A percentile compares a stretch with the other conserved stretches of the same genome.
These are phyloP conservation scores for Lepisosteus osseus DNA, from an alignment of 2,113 vertebrate genomes.

Conservation along the genomic window DNA sequence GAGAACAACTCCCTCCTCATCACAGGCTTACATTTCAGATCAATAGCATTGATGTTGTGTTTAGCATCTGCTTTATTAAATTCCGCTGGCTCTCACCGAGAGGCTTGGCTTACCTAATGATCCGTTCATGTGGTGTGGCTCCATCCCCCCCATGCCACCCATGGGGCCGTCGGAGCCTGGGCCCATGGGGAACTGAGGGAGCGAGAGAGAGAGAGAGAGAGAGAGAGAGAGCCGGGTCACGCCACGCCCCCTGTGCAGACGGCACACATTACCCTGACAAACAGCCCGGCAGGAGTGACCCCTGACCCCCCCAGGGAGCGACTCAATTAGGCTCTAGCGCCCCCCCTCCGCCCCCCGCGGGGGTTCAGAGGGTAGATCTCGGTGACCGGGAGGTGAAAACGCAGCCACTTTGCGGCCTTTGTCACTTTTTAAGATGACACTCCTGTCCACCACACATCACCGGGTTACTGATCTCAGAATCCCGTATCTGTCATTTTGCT, in stretches of 20 bases:
- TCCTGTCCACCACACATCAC: too few species aligned
- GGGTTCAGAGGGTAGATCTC: not conserved
- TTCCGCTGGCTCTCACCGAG: not conserved
- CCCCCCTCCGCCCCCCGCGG: not conserved
- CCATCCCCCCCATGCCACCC: constrained; percentile 98
- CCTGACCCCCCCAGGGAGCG: not conserved
- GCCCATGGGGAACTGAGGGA: constrained; percentile 88
- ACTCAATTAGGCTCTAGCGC: not conserved
- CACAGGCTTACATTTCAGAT: constrained; percentile 6
- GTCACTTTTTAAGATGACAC: too few species aligned
- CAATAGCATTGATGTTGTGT: constrained; percentile 10
- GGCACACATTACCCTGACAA: not conserved
- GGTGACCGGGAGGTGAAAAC: not conserved
- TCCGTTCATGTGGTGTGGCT: constrained; percentile 98
- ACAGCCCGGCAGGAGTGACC: not conserved
- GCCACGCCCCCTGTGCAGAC: not conserved
- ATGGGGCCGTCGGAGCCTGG: constrained; percentile 95
- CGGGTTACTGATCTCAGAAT: too few species aligned
- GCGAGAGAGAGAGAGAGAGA: constrained; percentile 2
- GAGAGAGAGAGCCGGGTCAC: not conserved
- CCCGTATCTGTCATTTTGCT: too few species aligned
- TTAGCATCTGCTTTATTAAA: constrained; percentile 6
- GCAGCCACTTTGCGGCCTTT: not conserved
- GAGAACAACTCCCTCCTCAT: constrained; percentile 3
- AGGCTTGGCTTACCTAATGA: constrained; percentile 65